Evolutionary conservation across 2,797 vertebrate species (phyloP).

Genomic region (Orientallactaga sibirica): DNA sequence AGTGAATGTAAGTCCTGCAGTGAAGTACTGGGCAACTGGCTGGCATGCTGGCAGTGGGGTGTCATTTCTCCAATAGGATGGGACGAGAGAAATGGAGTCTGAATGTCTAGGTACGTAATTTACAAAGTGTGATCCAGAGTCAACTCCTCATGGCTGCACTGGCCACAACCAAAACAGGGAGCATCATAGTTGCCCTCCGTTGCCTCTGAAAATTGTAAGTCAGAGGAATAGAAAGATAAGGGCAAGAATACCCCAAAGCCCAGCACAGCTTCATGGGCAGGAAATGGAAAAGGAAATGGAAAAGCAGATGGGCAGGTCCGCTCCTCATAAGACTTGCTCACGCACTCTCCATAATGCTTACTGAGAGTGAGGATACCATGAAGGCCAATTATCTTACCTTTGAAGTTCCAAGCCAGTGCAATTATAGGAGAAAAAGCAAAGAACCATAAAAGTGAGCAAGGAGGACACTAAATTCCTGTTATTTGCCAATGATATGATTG

Average conservation of each 20-base stretch:
- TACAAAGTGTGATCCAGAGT: background rate
- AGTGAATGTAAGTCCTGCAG: background rate
- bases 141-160: background rate
- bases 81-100: background rate
- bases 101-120: background rate
- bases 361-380: background rate
- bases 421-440: background rate
- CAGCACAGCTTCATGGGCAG: background rate
- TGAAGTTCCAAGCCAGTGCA: background rate
- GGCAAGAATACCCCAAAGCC: background rate
- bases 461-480: constrained; percentile 40
- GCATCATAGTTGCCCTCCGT: background rate
- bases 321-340: background rate
- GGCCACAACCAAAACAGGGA: background rate
- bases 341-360: background rate
- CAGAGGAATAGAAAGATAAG: background rate
- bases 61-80: background rate
- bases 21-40: background rate
- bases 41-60: background rate
- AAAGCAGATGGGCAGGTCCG: background rate
- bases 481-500: constrained; percentile 60
- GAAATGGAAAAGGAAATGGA: background rate
- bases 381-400: background rate
- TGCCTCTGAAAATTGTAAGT: background rate
- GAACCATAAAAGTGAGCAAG: background rate